These are phyloP conservation scores for Mallotus villosus DNA, from an alignment of 2,797 vertebrate species.

Conservation along the genomic window DNA sequence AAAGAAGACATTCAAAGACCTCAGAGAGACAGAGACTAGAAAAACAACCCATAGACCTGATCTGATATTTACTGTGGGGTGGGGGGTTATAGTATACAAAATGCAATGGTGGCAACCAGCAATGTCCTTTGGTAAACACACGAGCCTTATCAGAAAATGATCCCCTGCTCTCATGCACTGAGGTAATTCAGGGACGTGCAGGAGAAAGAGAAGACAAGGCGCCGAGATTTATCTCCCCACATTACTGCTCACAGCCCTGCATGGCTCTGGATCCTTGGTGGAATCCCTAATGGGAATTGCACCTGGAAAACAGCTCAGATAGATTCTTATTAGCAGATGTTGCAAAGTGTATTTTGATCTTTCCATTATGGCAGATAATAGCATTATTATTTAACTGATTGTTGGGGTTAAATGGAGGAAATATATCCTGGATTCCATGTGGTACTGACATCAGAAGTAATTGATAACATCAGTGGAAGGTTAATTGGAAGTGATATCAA, in stretches of 20 bases:
- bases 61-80: conserved; percentile 14
- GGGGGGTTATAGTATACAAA: conserved; percentile 1
- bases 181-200: conserved; percentile 44
- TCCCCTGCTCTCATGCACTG: conserved; percentile 22
- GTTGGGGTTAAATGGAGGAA: conserved; percentile 21
- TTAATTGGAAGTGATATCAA: conserved; percentile 11
- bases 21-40: conserved; percentile 2
- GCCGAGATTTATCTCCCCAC: conserved; percentile 45
- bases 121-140: conserved; percentile 15
- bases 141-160: conserved; percentile 28
- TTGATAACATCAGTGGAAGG: conserved; percentile 13
- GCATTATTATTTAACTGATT: conserved; percentile 28
- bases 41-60: conserved; percentile 22
- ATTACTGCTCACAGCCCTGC: conserved; percentile 35
- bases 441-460: conserved; percentile 10
- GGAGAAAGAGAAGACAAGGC: conserved; percentile 47
- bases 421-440: conserved; percentile 16
- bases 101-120: conserved; percentile 29
- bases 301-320: conserved; percentile 6
- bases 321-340: conserved; percentile 19
- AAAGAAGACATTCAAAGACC: conserved; percentile 26
- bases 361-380: conserved; percentile 32
- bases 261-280: conserved; percentile 31
- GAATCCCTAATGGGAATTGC: conserved; percentile 28
- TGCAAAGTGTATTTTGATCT: conserved; percentile 32